These are phyloP conservation scores for Pristionchus exspectatus DNA, from an alignment of 2,888 invertebrate species.

Conservation along the genomic window DNA sequence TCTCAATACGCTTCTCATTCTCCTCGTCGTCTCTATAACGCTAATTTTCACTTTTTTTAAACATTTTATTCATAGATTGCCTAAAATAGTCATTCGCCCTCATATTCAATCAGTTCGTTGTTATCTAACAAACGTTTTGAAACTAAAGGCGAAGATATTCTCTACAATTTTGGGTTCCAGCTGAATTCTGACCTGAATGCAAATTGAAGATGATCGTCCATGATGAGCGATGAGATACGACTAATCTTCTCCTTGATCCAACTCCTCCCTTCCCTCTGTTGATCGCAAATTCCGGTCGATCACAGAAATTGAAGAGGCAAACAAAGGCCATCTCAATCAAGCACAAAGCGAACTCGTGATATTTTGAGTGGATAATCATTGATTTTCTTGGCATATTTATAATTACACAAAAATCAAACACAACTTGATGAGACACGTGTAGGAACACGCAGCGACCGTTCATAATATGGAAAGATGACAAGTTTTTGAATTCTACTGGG, in stretches of 20 bases:
- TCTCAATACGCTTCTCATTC: neutral
- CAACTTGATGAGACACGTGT: constrained; percentile 27
- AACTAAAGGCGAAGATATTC: too few species aligned
- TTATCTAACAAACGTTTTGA: too few species aligned
- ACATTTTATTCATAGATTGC: neutral
- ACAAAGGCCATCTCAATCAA: constrained; percentile 16
- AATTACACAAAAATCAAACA: constrained; percentile 9
- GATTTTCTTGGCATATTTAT: neutral
- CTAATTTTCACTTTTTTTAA: neutral
- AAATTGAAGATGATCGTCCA: constrained; percentile 17
- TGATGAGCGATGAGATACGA: neutral
- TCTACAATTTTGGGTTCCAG: too few species aligned
- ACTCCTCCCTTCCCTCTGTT: neutral
- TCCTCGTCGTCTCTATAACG: constrained; percentile 26
- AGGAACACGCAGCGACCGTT: neutral
- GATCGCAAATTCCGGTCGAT: constrained; percentile 31
- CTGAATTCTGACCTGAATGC: neutral
- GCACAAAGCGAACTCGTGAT: neutral
- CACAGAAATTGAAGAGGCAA: constrained; percentile 43
- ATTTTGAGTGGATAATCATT: neutral
- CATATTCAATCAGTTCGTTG: neutral
- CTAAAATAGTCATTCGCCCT: neutral
- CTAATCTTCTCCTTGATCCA: constrained; percentile 30
- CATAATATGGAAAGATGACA: constrained; percentile 39
- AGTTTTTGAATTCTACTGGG: constrained; percentile 30